Evolutionary conservation across 2,888 invertebrate genomes (phyloP).

Genomic region (Polylopha cassiicola): DNA sequence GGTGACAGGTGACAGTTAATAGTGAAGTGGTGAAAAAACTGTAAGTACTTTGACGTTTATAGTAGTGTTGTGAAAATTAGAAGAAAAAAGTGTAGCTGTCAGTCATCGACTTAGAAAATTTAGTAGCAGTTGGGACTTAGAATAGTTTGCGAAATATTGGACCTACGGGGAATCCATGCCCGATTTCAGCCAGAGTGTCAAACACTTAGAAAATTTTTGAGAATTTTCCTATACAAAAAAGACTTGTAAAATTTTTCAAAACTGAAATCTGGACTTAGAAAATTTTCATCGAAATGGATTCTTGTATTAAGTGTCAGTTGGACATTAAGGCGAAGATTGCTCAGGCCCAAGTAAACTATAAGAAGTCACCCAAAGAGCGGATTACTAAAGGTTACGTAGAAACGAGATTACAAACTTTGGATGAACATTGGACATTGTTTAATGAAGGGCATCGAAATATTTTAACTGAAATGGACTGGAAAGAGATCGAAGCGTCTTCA

Average conservation of each 20-base stretch:
- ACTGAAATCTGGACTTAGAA: too few species aligned
- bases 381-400: neutral
- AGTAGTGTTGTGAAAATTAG: too few species aligned
- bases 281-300: constrained; percentile 1
- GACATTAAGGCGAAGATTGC: neutral
- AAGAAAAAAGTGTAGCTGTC: too few species aligned
- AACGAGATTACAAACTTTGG: neutral
- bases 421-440: constrained; percentile 3
- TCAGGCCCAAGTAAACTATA: neutral
- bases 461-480: too few species aligned
- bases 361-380: neutral
- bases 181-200: neutral
- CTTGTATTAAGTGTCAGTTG: neutral
- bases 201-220: constrained; percentile 2
- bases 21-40: too few species aligned
- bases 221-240: too few species aligned
- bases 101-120: constrained; percentile 1
- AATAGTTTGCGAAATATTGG: neutral
- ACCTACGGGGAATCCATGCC: constrained; percentile 1
- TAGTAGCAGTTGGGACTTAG: neutral
- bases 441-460: too few species aligned
- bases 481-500: too few species aligned
- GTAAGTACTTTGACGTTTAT: too few species aligned
- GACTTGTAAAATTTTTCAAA: too few species aligned
- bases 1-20: too few species aligned